Evolutionary conservation across 2,888 invertebrate species (phyloP), one percentile per base, ranked within the genome.

Genomic region (Amblyjoppa proteus): DNA sequence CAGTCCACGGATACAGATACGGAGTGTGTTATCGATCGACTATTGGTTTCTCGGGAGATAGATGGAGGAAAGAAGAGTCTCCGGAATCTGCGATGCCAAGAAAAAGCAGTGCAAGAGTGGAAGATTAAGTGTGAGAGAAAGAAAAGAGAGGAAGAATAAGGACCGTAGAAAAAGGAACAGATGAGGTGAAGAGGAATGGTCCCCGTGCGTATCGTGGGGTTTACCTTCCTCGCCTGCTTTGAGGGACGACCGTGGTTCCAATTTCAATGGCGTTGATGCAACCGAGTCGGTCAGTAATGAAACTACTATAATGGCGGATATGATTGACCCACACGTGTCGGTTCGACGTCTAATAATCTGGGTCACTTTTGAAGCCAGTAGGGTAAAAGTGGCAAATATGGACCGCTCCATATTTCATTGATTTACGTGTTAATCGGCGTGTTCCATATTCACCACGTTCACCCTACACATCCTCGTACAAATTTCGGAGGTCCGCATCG

Each of bases 11-110:
- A 69, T 74, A 81, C 74, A 69, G 66, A 81, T 77, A 49, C 78
- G 74, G 61, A 64, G 83, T 77, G 53, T 83, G 76, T 38, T 82
- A 83, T 83, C 85, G 79, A 86, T 86, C 83, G 83, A 77, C 41
- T 83, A 86, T 86, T 83, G 83, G 83, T 83, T 83, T 77, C 38
- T 69, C 56, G 20, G 53, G 69, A 81, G 74, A 73, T 74, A 69
- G 77, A 81, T 77, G 76, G 74, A 49, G 64, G 61, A 74, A 79
- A 49, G 71, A 58, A 73, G 68, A 31, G 31, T 61, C 49, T 1
- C 31, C 7, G 28, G 61, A 61, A 61, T 61, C 61, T 5, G 5
- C 61, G 31, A 69, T 69, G 56, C 77, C 77, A 66, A 41, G 74
- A 11, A 74, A 20, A 70, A 78, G 79, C 71, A 64, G 71, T 83